Evolutionary conservation across 2,888 invertebrate genomes (phyloP), one percentile per base, ranked within the genome.

Genomic region (Oligia strigilis): DNA sequence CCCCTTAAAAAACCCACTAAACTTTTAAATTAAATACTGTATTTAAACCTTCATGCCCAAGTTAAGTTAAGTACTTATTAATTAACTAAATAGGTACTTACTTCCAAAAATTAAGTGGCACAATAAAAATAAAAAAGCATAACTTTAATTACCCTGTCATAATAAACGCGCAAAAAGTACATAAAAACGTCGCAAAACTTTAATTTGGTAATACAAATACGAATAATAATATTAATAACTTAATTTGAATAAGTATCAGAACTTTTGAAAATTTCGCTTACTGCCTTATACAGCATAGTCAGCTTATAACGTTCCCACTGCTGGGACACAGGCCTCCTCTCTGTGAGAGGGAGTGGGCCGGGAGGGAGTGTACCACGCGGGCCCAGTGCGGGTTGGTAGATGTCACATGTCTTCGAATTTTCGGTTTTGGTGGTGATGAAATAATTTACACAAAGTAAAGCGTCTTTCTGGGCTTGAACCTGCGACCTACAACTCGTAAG

Each of bases 131-230:
- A 65, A 4, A 60, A 19, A 62, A 73, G 36, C 40, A 19, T 65
- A 29, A 83, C 52, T 72, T 66, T 62, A 81, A 77, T 77, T 81
- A 60, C 64, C 36, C 13, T 67, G 69, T 72, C 19, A 67, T 77
- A 80, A 66, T 23, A 65, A 81, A 81, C 55, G 46, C 46, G 64
- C 55, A 64, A 75, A 77, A 73, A 75, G 70, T 71, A 77, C 49
- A 78, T 81, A 71, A 87, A 84, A 87, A 19, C 17, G 19, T 62
- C 77, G 79, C 87, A 70, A 79, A 87, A 69, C 65, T 82, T 87
- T 81, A 82, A 80, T 79, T 78, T 66, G 69, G 71, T 82, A 67
- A 72, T 64, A 84, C 55, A 74, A 75, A 75, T 75, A 71, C 58
- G 40, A 64, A 76, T 43, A 43, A 73, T 49, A 74, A 71, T 23